These are phyloP conservation scores for Solenopsis invicta DNA, from an alignment of 1,140 invertebrate genomes.

Conservation along the genomic window DNA sequence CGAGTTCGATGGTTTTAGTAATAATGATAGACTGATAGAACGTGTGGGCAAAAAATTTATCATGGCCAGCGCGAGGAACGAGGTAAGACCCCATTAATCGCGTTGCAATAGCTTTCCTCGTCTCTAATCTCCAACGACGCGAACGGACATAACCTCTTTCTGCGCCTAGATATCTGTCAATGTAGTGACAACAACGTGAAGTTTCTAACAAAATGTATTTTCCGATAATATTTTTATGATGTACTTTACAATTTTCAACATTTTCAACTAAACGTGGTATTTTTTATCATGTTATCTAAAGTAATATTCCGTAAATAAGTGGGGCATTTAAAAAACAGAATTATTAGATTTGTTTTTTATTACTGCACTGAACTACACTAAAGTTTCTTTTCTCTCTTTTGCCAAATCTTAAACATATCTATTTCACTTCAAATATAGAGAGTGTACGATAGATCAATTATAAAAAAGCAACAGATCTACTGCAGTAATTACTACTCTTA, in stretches of 20 bases:
- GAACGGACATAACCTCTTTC: slow-evolving; percentile 13
- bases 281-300: not conserved
- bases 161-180: not conserved
- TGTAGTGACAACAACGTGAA: not conserved
- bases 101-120: not conserved
- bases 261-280: not conserved
- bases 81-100: slow-evolving; percentile 47
- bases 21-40: slow-evolving; percentile 47
- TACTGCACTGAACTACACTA: too few relatives aligned
- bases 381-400: too few relatives aligned
- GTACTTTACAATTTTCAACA: not conserved
- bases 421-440: not conserved
- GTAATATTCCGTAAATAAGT: slow-evolving; percentile 2
- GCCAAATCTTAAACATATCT: too few relatives aligned
- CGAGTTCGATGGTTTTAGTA: slow-evolving; percentile 7
- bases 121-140: not conserved
- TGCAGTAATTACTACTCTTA: not conserved
- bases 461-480: not conserved
- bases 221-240: not conserved
- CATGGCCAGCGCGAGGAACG: slow-evolving; percentile 55
- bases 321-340: not conserved
- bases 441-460: not conserved
- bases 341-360: not conserved
- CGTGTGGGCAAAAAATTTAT: not conserved
- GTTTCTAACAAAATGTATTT: not conserved